These are phyloP conservation scores for Andrena hattorfiana DNA, from an alignment of 2,888 invertebrate species.

Conservation along the genomic window DNA sequence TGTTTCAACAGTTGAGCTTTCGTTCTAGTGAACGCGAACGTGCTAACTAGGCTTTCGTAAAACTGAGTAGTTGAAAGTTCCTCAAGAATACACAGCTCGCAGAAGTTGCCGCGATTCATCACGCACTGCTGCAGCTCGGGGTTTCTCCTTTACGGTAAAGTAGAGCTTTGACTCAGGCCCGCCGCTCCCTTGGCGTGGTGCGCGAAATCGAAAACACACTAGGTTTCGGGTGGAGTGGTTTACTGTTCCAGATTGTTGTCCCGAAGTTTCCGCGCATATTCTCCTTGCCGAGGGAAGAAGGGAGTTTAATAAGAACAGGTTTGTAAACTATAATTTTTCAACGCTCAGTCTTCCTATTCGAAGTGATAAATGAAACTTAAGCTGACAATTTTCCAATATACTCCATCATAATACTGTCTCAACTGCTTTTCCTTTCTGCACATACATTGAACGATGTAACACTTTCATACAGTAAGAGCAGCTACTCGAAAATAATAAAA, in stretches of 20 bases:
- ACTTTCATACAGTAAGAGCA: no score
- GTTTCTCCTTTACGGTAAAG: constrained; percentile 28
- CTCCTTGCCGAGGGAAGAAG: background rate
- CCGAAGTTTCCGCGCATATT: constrained; percentile 1
- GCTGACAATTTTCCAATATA: background rate
- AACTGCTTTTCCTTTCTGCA: no score
- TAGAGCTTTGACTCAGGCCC: constrained; percentile 37
- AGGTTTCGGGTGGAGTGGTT: background rate
- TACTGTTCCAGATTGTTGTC: background rate
- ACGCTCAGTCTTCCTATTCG: background rate
- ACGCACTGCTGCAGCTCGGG: constrained; percentile 24
- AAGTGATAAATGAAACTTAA: background rate
- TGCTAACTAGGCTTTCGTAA: constrained; percentile 34
- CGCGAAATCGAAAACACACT: constrained; percentile 34
- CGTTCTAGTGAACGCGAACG: constrained; percentile 19
- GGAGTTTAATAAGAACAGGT: background rate
- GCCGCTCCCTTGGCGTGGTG: constrained; percentile 16
- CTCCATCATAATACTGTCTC: no score
- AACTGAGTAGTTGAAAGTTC: constrained; percentile 47
- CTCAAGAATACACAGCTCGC: constrained; percentile 38
- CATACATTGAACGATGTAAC: no score
- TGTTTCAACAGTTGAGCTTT: background rate
- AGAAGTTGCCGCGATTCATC: constrained; percentile 50
- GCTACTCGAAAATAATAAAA: no score
- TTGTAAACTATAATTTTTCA: background rate